Base-by-base conservation (phyloP, 2,888 invertebrate genomes). In the Ypsolopha sequella region DNA sequence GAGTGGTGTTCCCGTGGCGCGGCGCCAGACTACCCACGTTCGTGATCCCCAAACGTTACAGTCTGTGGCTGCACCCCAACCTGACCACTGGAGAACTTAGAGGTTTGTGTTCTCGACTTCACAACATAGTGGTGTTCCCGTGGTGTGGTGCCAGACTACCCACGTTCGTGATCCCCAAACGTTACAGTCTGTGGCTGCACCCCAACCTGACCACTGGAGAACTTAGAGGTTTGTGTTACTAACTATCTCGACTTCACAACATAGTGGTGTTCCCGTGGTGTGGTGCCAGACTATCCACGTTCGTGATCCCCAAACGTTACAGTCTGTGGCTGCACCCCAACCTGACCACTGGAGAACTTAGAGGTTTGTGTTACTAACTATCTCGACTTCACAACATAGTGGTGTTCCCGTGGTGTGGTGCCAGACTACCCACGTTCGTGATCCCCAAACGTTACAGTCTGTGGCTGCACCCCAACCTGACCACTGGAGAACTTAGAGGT, bases 281-380 rank as follows among this genome's bases (percentile, higher is more conserved):
- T 0, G 86, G 86, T 0, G 82, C 84, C 0, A 88, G 95, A 56
- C 88, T 97, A 59, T 96, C 96, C 0, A 89, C 89, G 39, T 93
- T 91, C 71, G 90, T 93, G 43, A 91, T 91, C 68, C 96, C 97
- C 10, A 89, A 92, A 60, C 91, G 94, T 60, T 98, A 98, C 73
- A 93, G 93, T 68, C 89, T 98, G 52, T 95, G 94, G 78, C 91
- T 98, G 62, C 96, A 97, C 80, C 97, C 98, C 7, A 97, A 98
- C 76, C 88, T 98, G 52, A 95, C 96, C 46, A 95, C 95, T 13
- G 91, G 95, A 51, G 94, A 94, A 76, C 92, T 97, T 50, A 92
- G 93, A 89, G 98, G 97, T 92, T 80, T 68, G 52, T 33, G 13
- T 24, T n/a, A n/a, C n/a, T n/a, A n/a, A n/a, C n/a, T n/a, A n/a